Percentiles rank a stretch among this genome's conserved stretches.
Evolutionary conservation across 2,888 invertebrate species (phyloP).

Genomic region (Andrena marginata): DNA sequence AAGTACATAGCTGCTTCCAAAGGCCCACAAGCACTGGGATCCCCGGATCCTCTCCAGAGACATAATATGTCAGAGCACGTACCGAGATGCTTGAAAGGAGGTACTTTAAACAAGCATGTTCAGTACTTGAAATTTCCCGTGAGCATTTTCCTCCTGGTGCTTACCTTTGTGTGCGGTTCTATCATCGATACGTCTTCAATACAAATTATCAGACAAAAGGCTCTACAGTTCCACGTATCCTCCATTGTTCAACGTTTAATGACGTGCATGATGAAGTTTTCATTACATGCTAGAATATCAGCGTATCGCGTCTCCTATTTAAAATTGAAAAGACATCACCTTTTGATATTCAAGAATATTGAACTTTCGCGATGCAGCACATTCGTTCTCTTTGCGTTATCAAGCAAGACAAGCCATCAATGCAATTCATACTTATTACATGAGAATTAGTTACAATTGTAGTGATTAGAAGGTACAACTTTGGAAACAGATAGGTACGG

Average conservation of each 20-base stretch:
- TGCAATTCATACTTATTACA: no score
- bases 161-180: not conserved
- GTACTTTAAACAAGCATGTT: slow-evolving; percentile 53
- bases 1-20: slow-evolving; percentile 35
- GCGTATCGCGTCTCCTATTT: no score
- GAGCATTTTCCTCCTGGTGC: slow-evolving; percentile 49
- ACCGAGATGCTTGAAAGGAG: slow-evolving; percentile 45
- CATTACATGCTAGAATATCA: not conserved
- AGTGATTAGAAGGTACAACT: no score
- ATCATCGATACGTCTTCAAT: not conserved
- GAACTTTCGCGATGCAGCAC: no score
- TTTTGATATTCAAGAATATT: no score
- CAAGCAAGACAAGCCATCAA: no score
- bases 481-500: no score
- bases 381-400: no score
- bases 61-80: slow-evolving; percentile 62
- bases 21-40: slow-evolving; percentile 41
- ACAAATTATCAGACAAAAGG: slow-evolving; percentile 8
- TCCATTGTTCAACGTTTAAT: not conserved
- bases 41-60: slow-evolving; percentile 57
- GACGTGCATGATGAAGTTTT: not conserved
- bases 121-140: slow-evolving; percentile 54
- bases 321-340: no score
- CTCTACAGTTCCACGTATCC: not conserved
- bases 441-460: no score